Evolutionary conservation across 2,888 invertebrate species (phyloP), one percentile per base, ranked within the genome.

Genomic region (Eucera pruinosa): DNA sequence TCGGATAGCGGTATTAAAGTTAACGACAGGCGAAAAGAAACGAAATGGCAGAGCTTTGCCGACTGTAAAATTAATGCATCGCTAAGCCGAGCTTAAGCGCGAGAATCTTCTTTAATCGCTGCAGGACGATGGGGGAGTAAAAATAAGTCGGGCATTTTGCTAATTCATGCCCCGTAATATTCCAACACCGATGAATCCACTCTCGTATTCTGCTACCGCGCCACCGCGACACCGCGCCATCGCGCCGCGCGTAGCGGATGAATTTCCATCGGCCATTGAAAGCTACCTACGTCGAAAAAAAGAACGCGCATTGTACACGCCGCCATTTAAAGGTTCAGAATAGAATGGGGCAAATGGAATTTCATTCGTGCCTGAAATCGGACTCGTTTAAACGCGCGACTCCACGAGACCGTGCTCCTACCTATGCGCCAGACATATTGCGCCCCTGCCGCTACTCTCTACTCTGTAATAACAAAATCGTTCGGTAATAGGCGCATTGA

Each of bases 301-400:
- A 11, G 9, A 36, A 18, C n/a, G 13, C 30, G 27, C 3, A 23
- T 18, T 25, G 36, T 5, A 18, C 25, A 6, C 9, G 11, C 3
- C 23, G 27, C n/a, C 39, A 27, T 45, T 58, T 33, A 45, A 52
- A n/a, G 33, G 7, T 41, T 23, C n/a, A 23, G 18, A 47, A 45
- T 30, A 15, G 47, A 61, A 48, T 52, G 33, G 50, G 45, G 33
- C 25, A 77, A 70, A 80, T 74, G 36, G 71, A 73, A 80, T 80
- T 79, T 75, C 81, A 69, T 81, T 78, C 66, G 54, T 45, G 36
- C 23, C 23, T 60, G 61, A 78, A 60, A 70, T 64, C 62, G 50
- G 50, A 23, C 41, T 48, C 65, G 48, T 36, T 39, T 62, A 54
- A 74, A 64, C 58, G 66, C 33, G 66, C 50, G 54, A 45, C 25